A percentile compares a stretch with the other conserved stretches of the same genome.
Conservation (phyloP, 2,888 invertebrate species). For the Thecophora atra region DNA sequence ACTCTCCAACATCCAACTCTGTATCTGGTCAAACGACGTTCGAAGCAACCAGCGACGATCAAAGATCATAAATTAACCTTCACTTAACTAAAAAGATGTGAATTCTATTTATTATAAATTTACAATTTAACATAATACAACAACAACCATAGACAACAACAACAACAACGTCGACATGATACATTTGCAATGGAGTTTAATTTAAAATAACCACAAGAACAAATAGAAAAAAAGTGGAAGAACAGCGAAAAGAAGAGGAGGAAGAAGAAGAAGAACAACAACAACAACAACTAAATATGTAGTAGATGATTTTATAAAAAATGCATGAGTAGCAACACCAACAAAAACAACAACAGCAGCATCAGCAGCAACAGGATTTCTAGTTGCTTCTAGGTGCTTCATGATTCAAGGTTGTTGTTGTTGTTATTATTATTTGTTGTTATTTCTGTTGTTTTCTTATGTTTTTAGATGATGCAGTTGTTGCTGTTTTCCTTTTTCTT, state of each 20-base stretch:
- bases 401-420: conserved; percentile 11
- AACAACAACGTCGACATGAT: conserved; percentile 7
- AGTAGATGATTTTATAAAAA: conserved; percentile 24
- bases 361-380: conserved; percentile 9
- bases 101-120: conserved; percentile 37
- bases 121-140: conserved; percentile 33
- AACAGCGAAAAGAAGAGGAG: conserved; percentile 3
- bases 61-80: conserved; percentile 29
- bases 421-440: conserved; percentile 25
- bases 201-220: neutral
- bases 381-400: neutral
- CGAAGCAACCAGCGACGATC: neutral
- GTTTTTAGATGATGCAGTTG: conserved; percentile 28
- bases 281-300: conserved; percentile 8
- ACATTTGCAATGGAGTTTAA: neutral
- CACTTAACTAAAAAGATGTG: conserved; percentile 31
- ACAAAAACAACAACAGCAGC: conserved; percentile 7
- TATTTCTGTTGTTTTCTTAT: conserved; percentile 30
- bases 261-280: neutral
- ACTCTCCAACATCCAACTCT: neutral
- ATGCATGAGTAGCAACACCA: conserved; percentile 17
- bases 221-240: neutral
- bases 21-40: neutral
- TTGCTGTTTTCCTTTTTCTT: conserved; percentile 32
- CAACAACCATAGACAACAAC: conserved; percentile 22